Percentiles rank a stretch among this genome's conserved stretches.
phyloP scores from a whole-genome alignment of 37 sponge, comb jelly and placozoan genomes.

The Haliclona indistincta region DNA sequence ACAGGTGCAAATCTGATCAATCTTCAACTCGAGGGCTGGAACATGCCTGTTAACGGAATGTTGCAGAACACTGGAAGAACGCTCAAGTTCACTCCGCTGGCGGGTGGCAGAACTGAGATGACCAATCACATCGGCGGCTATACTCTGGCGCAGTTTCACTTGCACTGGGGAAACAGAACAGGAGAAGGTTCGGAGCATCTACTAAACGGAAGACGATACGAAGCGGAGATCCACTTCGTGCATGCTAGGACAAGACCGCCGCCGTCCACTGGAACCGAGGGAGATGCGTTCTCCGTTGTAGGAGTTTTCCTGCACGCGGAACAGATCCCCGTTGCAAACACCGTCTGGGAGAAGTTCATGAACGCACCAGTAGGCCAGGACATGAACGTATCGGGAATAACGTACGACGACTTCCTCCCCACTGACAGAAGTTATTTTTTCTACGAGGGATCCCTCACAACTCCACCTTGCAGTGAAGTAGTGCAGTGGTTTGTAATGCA shows the following conservation, averaged over 20 bases:
- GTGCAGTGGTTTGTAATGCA: conserved; percentile 74
- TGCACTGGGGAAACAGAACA: conserved; percentile 53
- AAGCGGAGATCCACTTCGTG: conserved; percentile 56
- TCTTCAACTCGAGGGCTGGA: background rate
- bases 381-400: background rate
- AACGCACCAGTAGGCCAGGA: background rate
- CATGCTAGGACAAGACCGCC: background rate
- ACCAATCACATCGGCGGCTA: background rate
- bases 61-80: background rate
- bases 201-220: conserved; percentile 10
- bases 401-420: conserved; percentile 27
- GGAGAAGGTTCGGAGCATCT: conserved; percentile 53
- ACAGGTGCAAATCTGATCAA: background rate
- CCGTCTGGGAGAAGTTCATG: background rate
- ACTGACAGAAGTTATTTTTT: conserved; percentile 29
- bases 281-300: background rate
- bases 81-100: background rate
- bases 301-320: background rate
- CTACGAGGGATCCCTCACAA: conserved; percentile 70
- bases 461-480: conserved; percentile 47
- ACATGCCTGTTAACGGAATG: background rate
- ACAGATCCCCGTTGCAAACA: background rate
- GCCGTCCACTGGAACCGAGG: conserved; percentile 2
- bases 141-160: conserved; percentile 47
- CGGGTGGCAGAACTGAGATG: background rate